Base-by-base conservation (phyloP, 2,888 invertebrate species). In the Prenolepis imparis region DNA sequence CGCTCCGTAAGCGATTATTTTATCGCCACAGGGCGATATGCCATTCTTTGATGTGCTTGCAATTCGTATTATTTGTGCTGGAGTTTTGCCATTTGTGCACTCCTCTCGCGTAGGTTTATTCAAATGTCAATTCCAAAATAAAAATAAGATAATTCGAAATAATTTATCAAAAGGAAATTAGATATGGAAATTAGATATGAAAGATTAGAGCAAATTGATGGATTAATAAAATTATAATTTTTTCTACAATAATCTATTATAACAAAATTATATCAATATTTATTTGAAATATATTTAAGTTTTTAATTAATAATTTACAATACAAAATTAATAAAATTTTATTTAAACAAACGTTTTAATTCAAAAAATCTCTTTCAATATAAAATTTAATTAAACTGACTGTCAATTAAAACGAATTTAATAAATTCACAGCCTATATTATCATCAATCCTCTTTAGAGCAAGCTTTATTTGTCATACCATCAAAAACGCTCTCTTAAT, bases 1-100 rank as follows among this genome's bases (percentile, higher is more conserved):
- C 91, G 89, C 91, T 89, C 90, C 91, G 92, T 93, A 93, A 93
- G 93, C 93, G 93, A 93, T 94, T 94, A 94, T 93, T 93, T 93
- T 93, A 94, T 94, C 93, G 85, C 63, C 63, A 74, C 72, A 83
- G 81, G 93, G 93, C 93, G 91, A 94, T 94, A 93, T 93, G 93
- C 94, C 93, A 93, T 89, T 89, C n/a, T 88, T 86, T 87, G 78
- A 52, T 84, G 75, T 70, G 75, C 72, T 52, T 75, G 59, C 70
- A 73, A 8, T 52, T 55, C 8, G 55, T 75, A 39, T 11, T 3
- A 21, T 67, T 39, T 77, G 67, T 67, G 21, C n/a, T 2, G n/a
- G n/a, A 67, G 1, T 36, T 24, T 67, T 55, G 21, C 24, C 24
- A 39, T 39, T 48, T 21, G 4, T 12, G 18, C 52, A 9, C 9